A percentile compares a stretch with the other conserved stretches of the same genome.
These are phyloP conservation scores for Mesoclemmys tuberculata DNA, from an alignment of 2,113 vertebrate species.

Conservation along the genomic window DNA sequence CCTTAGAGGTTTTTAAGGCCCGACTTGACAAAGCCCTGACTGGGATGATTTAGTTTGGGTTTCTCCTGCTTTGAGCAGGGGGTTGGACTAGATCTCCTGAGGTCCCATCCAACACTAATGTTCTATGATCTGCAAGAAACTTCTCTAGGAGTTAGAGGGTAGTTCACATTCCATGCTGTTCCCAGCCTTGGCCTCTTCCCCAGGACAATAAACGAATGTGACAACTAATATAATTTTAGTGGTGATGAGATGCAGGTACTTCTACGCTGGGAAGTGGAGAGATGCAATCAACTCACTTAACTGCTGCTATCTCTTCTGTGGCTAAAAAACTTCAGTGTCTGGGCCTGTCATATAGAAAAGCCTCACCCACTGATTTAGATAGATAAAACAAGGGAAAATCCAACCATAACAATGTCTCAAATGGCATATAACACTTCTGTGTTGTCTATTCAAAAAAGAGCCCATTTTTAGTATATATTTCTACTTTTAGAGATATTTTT, in stretches of 20 bases:
- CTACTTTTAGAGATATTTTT: not conserved
- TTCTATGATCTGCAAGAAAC: no score
- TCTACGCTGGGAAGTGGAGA: not conserved
- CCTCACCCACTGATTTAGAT: no score
- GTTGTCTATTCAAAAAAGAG: no score
- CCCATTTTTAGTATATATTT: not conserved
- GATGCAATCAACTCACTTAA: not conserved
- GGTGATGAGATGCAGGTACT: not conserved
- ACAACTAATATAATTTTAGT: not conserved
- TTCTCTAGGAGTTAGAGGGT: not conserved
- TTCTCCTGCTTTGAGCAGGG: no score
- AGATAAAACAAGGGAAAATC: no score
- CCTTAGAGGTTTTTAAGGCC: no score
- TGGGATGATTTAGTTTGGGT: no score
- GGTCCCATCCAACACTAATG: no score
- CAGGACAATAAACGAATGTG: not conserved
- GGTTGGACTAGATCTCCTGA: no score
- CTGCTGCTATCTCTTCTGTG: not conserved
- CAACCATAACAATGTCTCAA: no score
- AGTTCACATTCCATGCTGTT: not conserved
- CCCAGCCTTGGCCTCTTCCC: not conserved
- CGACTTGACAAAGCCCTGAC: no score
- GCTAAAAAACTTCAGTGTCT: not conserved
- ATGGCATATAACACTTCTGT: no score
- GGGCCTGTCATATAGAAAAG: not conserved